Base-by-base conservation (phyloP, 2,797 vertebrate genomes). In the Limnodromus scolopaceus region DNA sequence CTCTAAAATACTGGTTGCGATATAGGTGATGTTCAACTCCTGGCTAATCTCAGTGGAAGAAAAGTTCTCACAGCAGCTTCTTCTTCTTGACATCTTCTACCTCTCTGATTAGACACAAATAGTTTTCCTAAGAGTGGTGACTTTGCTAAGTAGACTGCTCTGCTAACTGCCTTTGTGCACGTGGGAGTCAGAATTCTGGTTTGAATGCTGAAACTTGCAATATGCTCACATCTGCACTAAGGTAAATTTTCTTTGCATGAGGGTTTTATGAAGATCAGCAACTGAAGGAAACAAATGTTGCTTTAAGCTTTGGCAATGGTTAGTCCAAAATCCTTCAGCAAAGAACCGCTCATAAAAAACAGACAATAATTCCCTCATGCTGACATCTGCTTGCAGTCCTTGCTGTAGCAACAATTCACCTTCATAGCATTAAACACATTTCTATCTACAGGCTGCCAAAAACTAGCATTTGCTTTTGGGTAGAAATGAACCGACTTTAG, bases 381-480 rank as follows among this genome's bases (percentile, higher is more conserved):
- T 93, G 88, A 93, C 84, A 87, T 74, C 46, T 27, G 16, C 71
- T 93, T 95, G 64, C 81, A 91, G 79, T 81, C 89, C 71, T 92
- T 53, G 41, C 46, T 89, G 75, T 30, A 65, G 75, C 6, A 2
- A 36, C 53, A 93, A 92, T 87, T 92, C 90, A 91, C 95, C 92
- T 95, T 92, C 1, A 6, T 64, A 68, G 48, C 17, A 11, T 89
- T 96, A 89, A 95, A 93, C 45, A 28, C 49, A 45, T 85, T 95
- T 87, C 85, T 78, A 92, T 83, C 86, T 55, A 61, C 7, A n/a
- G 79, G 41, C 81, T 95, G 94, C 95, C 90, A 95, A 96, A 94
- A 95, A 6, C 2, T 55, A 78, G 55, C 30, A 79, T 95, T 97
- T 95, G 78, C 66, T 93, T 91, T 84, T 3, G 14, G 85, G 58